Evolutionary conservation across 2,888 invertebrate species (phyloP), one percentile per base, ranked within the genome.

Genomic region (Lasioglossum leucozonium): DNA sequence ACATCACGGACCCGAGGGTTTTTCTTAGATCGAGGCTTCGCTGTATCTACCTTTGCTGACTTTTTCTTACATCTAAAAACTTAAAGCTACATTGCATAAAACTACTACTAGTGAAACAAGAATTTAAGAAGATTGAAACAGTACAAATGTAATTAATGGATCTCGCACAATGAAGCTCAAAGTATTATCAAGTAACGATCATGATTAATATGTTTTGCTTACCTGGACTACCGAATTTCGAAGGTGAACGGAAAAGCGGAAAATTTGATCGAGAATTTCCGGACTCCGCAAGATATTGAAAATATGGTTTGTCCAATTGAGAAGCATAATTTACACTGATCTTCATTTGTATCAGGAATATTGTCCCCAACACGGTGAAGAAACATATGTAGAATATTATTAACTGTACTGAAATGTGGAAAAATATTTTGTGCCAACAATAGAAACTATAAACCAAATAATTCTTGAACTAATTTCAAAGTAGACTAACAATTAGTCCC

Each of bases 301-400:
- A 91, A 69, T 87, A 87, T 13, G 94, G 93, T 73, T 88, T 90
- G 6, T 93, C 91, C n/a, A 91, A 82, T 0, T 87, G 65, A 1
- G 88, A 80, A n/a, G 91, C 87, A 30, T 92, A 91, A n/a, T 87
- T 51, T 4, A 94, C 79, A 11, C 92, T 91, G 8, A 94, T 67
- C 90, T 91, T 93, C 91, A 95, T 89, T 91, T 94, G 93, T 0
- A 94, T 22, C 0, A 81, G 82, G 30, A 93, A 93, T 34, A 95
- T 58, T 6, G 90, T 85, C 34, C 92, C 93, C 72, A 95, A 86
- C 13, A 92, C 88, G 1, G 89, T 83, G 77, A 91, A 94, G 83
- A 95, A 95, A 62, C 89, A 90, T 13, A 91, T 16, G 73, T 95
- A 95, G 84, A 94, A 94, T 16, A 94, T 8, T 69, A 86, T 82